Conservation (phyloP, 2,113 vertebrate genomes). For the Myotis lucifugus region DNA sequence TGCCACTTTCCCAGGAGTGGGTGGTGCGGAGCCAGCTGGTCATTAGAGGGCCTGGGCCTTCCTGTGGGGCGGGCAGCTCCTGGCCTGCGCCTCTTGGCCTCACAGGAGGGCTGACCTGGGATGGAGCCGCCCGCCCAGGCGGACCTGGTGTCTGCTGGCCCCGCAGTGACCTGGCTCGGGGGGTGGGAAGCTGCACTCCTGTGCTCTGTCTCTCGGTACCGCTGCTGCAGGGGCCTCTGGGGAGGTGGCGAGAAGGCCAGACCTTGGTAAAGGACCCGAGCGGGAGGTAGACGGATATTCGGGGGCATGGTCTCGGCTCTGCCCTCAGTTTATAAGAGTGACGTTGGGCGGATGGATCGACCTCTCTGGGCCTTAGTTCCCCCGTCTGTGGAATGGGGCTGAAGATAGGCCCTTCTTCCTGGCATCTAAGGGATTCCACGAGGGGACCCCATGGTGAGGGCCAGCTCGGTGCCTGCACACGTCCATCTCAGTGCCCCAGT, state of each 20-base stretch:
- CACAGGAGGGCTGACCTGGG: neutral
- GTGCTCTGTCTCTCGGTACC: neutral
- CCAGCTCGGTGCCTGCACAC: neutral
- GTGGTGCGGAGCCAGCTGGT: constrained; percentile 61
- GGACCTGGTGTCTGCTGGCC: constrained; percentile 59
- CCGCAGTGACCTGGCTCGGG: constrained; percentile 42
- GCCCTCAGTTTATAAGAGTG: neutral
- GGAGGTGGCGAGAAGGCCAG: neutral
- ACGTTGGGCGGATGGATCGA: neutral
- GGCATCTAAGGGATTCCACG: rapidly evolving
- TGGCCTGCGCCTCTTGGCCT: neutral
- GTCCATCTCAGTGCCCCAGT: rapidly evolving
- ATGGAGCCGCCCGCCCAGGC: neutral
- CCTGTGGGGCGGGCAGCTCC: neutral
- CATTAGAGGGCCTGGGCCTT: constrained; percentile 68
- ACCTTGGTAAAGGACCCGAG: rapidly evolving
- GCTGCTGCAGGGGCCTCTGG: neutral
- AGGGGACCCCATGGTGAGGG: neutral
- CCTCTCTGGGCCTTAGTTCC: neutral
- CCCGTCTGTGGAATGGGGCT: neutral
- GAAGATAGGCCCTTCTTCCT: neutral
- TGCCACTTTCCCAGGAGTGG: constrained; percentile 49
- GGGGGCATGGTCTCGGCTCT: neutral
- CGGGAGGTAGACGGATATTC: neutral
- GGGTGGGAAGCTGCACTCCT: neutral